These are phyloP conservation scores for Drosophila vallismaia DNA, from an alignment of 2,888 invertebrate species.

Conservation along the genomic window DNA sequence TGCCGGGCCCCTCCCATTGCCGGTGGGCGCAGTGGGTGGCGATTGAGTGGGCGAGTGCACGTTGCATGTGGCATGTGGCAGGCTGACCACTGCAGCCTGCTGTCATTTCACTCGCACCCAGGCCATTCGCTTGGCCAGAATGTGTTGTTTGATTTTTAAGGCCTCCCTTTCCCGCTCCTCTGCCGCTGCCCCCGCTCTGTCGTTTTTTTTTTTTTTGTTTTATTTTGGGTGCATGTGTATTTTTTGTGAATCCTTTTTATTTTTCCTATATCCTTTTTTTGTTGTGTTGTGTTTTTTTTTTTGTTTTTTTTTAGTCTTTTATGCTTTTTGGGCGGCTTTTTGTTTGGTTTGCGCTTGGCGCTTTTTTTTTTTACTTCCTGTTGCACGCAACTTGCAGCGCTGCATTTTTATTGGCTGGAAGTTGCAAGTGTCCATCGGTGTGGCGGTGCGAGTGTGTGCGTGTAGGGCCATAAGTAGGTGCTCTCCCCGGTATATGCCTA, in stretches of 20 bases:
- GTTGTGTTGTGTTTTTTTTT: constrained; percentile 34
- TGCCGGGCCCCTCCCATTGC: constrained; percentile 29
- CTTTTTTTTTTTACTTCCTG: constrained; percentile 62
- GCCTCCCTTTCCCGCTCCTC: not conserved
- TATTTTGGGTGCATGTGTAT: constrained; percentile 34
- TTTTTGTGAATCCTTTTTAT: constrained; percentile 39
- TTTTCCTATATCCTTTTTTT: constrained; percentile 32
- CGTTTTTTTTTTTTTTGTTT: constrained; percentile 55
- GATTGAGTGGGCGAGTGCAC: not conserved
- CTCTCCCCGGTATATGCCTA: constrained; percentile 66
- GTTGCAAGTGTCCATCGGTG: constrained; percentile 1
- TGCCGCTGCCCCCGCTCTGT: constrained; percentile 34
- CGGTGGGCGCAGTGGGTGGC: constrained; percentile 1
- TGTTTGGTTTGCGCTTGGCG: constrained; percentile 58
- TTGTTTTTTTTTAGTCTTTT: constrained; percentile 49
- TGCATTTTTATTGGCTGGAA: constrained; percentile 84
- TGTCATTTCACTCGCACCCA: constrained; percentile 83
- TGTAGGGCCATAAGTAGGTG: constrained; percentile 80
- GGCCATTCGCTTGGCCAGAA: constrained; percentile 39
- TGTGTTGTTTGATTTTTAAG: constrained; percentile 61
- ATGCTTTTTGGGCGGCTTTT: constrained; percentile 66
- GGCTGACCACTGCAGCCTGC: constrained; percentile 56
- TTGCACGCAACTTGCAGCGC: constrained; percentile 81
- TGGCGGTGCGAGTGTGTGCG: not conserved
- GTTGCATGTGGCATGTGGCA: constrained; percentile 17